These are phyloP conservation scores for Channa argus DNA, from an alignment of 2,113 vertebrate species.

Conservation along the genomic window DNA sequence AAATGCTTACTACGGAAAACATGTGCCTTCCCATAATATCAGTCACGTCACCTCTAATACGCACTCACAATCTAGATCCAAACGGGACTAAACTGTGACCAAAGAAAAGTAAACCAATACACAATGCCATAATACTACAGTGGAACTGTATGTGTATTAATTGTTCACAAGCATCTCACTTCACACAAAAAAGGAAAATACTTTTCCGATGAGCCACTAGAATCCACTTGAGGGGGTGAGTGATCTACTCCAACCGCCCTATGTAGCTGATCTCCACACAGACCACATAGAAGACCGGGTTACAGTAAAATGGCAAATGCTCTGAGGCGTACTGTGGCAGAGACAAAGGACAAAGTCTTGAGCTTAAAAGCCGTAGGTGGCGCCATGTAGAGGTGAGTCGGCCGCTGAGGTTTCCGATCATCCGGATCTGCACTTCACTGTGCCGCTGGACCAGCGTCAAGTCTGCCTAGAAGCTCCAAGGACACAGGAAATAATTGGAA, in stretches of 20 bases:
- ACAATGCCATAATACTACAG: background rate
- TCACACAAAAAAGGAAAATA: too few relatives aligned
- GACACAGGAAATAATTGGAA: constrained; percentile 2
- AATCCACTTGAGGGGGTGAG: background rate
- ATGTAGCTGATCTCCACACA: too few relatives aligned
- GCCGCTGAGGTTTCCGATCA: constrained; percentile 18
- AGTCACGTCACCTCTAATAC: background rate
- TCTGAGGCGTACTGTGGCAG: background rate
- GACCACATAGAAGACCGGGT: background rate
- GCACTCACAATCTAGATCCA: background rate
- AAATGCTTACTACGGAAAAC: constrained; percentile 21
- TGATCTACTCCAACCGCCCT: too few relatives aligned
- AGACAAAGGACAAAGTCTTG: background rate
- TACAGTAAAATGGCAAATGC: background rate
- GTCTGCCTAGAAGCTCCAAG: background rate
- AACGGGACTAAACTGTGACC: background rate
- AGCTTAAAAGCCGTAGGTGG: constrained; percentile 30
- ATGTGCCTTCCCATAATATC: too few relatives aligned
- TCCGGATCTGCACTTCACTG: constrained; percentile 24
- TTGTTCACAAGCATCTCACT: too few relatives aligned
- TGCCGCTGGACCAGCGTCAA: constrained; percentile 29
- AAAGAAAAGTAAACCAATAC: background rate
- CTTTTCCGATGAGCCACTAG: background rate
- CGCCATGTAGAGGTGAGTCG: constrained; percentile 27
- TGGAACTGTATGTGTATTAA: background rate